These are phyloP conservation scores for Poeciliopsis prolifica DNA, from an alignment of 2,113 vertebrate species.

Conservation along the genomic window DNA sequence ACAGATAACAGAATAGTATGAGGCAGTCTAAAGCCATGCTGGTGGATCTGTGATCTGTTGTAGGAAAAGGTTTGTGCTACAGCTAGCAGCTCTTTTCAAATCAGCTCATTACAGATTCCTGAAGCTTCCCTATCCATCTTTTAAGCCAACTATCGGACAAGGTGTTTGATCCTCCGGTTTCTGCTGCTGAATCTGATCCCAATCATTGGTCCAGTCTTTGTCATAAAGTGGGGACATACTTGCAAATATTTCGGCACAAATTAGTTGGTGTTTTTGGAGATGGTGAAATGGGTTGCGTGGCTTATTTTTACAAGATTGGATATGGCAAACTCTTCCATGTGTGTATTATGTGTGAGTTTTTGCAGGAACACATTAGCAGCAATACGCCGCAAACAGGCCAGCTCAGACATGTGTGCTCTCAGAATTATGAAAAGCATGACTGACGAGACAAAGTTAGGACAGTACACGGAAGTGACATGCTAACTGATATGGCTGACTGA, in stretches of 20 bases:
- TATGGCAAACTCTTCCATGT: conserved; percentile 5
- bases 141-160: conserved; percentile 23
- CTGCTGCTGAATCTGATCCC: conserved; percentile 32
- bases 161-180: conserved; percentile 30
- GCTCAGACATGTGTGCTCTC: background rate
- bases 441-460: conserved; percentile 53
- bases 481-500: conserved; percentile 23
- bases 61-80: conserved; percentile 48
- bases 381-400: conserved; percentile 27
- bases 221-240: conserved; percentile 11
- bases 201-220: conserved; percentile 14
- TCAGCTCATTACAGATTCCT: conserved; percentile 45
- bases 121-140: conserved; percentile 40
- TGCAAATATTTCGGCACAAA: conserved; percentile 21
- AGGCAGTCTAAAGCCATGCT: conserved; percentile 67
- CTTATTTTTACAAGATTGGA: conserved; percentile 25
- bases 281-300: conserved; percentile 38
- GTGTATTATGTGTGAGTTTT: conserved; percentile 21
- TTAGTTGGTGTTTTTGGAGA: conserved; percentile 29
- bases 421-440: conserved; percentile 18
- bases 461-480: conserved; percentile 61
- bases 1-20: conserved; percentile 59
- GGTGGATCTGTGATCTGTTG: conserved; percentile 59
- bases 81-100: conserved; percentile 25
- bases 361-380: conserved; percentile 37